phyloP scores from a whole-genome alignment of 2,797 vertebrate genomes.

The Danio albolineatus region DNA sequence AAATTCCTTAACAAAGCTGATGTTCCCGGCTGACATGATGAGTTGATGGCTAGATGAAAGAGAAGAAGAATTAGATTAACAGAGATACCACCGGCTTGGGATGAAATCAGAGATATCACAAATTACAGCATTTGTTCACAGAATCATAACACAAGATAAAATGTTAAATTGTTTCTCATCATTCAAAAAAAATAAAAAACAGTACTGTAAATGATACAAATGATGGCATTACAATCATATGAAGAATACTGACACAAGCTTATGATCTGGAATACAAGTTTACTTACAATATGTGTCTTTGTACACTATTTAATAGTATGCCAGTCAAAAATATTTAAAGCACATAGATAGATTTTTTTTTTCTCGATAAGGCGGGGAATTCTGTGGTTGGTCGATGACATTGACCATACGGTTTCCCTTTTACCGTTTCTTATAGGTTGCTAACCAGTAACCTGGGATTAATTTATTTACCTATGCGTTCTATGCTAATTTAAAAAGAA shows the following conservation, averaged over 20 bases:
- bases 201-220: not conserved
- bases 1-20: conserved; percentile 70
- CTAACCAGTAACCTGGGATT: not conserved
- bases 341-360: not conserved
- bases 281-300: conserved; percentile 6
- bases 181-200: not conserved
- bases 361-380: not conserved
- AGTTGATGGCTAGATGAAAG: not conserved
- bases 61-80: not conserved
- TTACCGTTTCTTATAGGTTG: not conserved
- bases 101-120: not conserved
- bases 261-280: not conserved
- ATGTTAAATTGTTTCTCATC: no score
- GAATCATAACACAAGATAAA: not conserved
- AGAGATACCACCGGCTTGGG: not conserved
- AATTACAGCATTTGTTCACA: not conserved
- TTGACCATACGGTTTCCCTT: not conserved
- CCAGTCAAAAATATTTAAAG: conserved; percentile 1
- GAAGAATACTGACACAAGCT: not conserved
- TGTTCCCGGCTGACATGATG: conserved; percentile 60
- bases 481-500: no score
- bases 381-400: conserved; percentile 4
- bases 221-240: not conserved
- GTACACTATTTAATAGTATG: not conserved
- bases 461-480: not conserved